Conservation (phyloP, 1,140 invertebrate genomes). For the Archivesica marissinica region DNA sequence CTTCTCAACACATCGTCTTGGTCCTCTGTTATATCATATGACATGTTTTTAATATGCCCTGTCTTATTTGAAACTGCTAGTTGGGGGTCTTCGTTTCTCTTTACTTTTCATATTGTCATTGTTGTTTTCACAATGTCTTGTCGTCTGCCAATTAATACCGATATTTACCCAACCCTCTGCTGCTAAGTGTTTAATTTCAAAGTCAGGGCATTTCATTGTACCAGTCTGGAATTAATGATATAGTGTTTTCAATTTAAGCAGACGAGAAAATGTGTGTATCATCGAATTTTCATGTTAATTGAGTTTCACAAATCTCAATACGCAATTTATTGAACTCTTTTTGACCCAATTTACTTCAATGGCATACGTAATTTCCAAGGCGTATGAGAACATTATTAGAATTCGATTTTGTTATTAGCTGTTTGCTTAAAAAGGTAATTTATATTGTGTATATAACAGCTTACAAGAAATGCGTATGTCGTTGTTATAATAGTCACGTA, state of each 20-base stretch:
- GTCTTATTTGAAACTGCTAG: not conserved
- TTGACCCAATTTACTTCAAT: conserved; percentile 8
- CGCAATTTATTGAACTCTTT: conserved; percentile 2
- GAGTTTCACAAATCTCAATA: not conserved
- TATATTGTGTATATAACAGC: conserved; percentile 13
- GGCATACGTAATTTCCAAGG: not conserved
- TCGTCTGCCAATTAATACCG: not conserved
- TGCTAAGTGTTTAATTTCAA: conserved; percentile 24
- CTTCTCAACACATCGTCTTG: not conserved
- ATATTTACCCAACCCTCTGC: conserved; percentile 34
- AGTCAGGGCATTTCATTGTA: conserved; percentile 28
- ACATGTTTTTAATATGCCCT: not conserved
- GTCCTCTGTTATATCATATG: not conserved
- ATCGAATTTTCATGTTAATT: conserved; percentile 22
- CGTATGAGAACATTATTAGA: too few species aligned
- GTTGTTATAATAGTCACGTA: too few species aligned
- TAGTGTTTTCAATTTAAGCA: not conserved
- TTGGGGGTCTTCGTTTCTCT: conserved; percentile 20
- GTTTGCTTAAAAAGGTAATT: not conserved
- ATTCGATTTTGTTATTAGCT: not conserved
- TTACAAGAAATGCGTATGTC: not conserved
- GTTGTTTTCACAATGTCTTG: not conserved
- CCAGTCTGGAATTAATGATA: conserved; percentile 29
- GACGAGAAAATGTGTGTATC: not conserved
- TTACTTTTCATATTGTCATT: not conserved